phyloP scores from a whole-genome alignment of 2,797 vertebrate genomes.

The Remorina albescens region DNA sequence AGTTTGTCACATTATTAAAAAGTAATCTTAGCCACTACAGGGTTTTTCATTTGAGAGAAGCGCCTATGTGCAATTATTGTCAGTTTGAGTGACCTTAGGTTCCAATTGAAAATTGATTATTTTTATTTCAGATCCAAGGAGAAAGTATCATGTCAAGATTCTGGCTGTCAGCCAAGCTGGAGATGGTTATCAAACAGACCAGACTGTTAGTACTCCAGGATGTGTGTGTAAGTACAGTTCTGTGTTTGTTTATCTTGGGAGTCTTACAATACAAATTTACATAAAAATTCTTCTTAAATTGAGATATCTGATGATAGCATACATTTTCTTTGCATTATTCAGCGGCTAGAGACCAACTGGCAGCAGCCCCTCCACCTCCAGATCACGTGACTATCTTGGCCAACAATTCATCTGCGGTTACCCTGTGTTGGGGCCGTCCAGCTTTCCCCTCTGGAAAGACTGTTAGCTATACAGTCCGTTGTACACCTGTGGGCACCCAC shows the following conservation, averaged over 20 bases:
- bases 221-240: constrained; percentile 92
- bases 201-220: constrained; percentile 93
- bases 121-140: constrained; percentile 89
- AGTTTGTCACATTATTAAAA: constrained; percentile 1
- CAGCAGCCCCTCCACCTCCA: constrained; percentile 90
- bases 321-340: constrained; percentile 35
- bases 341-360: constrained; percentile 92
- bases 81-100: neutral
- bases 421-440: constrained; percentile 92
- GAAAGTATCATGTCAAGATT: constrained; percentile 95
- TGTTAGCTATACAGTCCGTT: constrained; percentile 94
- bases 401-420: constrained; percentile 89
- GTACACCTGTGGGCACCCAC: constrained; percentile 92
- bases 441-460: constrained; percentile 89
- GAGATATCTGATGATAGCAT: neutral
- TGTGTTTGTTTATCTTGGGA: neutral
- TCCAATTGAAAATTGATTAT: constrained; percentile 11
- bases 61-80: neutral
- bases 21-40: neutral
- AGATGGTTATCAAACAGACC: constrained; percentile 97
- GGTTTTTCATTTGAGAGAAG: constrained; percentile 2
- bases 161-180: constrained; percentile 90
- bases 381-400: constrained; percentile 91
- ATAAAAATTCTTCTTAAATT: neutral
- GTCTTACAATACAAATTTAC: neutral